Conservation (phyloP, 2,888 invertebrate species). For the Falcaria lacertinaria region DNA sequence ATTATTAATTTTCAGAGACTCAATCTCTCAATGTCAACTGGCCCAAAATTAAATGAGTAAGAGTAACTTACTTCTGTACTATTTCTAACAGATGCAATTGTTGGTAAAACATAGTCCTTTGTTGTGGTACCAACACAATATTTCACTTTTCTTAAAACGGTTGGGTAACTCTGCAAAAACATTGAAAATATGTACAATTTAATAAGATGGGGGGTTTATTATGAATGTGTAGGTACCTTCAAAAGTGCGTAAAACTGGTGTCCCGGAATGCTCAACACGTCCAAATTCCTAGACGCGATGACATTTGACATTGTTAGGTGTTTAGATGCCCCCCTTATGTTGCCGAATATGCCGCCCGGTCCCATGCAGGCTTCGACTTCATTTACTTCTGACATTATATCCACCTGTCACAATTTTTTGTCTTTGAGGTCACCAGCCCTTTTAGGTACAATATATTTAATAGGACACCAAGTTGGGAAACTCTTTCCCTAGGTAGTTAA, state of each 20-base stretch:
- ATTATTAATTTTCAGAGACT: too few species aligned
- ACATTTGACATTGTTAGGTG: slow-evolving; percentile 67
- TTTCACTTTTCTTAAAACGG: slow-evolving; percentile 62
- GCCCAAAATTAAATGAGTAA: too few species aligned
- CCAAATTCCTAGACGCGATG: slow-evolving; percentile 69
- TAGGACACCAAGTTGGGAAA: background rate
- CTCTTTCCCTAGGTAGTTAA: too few species aligned
- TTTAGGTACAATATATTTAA: background rate
- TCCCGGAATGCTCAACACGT: slow-evolving; percentile 65
- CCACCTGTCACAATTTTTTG: slow-evolving; percentile 55
- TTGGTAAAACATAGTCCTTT: slow-evolving; percentile 71
- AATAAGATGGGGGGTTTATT: too few species aligned
- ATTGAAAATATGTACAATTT: background rate
- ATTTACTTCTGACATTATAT: slow-evolving; percentile 58
- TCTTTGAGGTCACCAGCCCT: too few species aligned
- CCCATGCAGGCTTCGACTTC: slow-evolving; percentile 74
- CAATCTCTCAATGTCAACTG: too few species aligned
- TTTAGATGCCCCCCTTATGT: slow-evolving; percentile 60
- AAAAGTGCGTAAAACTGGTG: slow-evolving; percentile 65
- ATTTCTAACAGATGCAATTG: slow-evolving; percentile 41
- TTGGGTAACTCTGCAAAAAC: slow-evolving; percentile 65
- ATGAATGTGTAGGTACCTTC: slow-evolving; percentile 41
- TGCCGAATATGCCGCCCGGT: slow-evolving; percentile 73
- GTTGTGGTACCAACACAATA: slow-evolving; percentile 52
- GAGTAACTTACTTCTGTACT: slow-evolving; percentile 40